Percentiles rank a stretch among this genome's conserved stretches.
phyloP scores from a whole-genome alignment of 2,113 vertebrate species.

The Ptilorrhoa leucosticta region DNA sequence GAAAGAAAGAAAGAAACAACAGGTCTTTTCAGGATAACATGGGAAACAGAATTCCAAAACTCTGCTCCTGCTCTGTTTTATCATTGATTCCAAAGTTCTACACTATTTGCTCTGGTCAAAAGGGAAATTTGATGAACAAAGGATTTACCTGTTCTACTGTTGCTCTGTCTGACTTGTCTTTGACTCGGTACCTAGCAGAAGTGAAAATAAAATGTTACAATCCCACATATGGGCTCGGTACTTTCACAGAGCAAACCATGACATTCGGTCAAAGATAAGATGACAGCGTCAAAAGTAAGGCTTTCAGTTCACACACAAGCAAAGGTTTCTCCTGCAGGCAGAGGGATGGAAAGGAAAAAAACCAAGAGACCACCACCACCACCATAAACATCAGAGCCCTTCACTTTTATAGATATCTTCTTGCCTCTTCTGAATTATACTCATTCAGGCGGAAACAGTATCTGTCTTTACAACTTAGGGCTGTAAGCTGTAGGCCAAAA shows the following conservation, averaged over 20 bases:
- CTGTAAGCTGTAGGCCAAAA: neutral
- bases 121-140: neutral
- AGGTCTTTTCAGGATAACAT: neutral
- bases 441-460: neutral
- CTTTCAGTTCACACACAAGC: neutral
- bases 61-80: neutral
- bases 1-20: neutral
- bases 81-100: neutral
- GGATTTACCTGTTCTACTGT: conserved; percentile 90
- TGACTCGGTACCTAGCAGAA: conserved; percentile 86
- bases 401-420: neutral
- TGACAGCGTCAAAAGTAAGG: neutral
- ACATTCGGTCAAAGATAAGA: neutral
- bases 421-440: neutral
- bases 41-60: neutral
- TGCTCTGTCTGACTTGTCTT: conserved; percentile 95
- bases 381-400: neutral
- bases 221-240: neutral
- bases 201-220: neutral
- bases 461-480: neutral
- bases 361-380: neutral
- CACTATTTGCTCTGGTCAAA: neutral
- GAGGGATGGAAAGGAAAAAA: neutral
- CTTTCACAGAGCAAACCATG: neutral
- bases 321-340: neutral